These are phyloP conservation scores for Pachydiplax longipennis DNA, from an alignment of 2,888 invertebrate genomes.

Conservation along the genomic window DNA sequence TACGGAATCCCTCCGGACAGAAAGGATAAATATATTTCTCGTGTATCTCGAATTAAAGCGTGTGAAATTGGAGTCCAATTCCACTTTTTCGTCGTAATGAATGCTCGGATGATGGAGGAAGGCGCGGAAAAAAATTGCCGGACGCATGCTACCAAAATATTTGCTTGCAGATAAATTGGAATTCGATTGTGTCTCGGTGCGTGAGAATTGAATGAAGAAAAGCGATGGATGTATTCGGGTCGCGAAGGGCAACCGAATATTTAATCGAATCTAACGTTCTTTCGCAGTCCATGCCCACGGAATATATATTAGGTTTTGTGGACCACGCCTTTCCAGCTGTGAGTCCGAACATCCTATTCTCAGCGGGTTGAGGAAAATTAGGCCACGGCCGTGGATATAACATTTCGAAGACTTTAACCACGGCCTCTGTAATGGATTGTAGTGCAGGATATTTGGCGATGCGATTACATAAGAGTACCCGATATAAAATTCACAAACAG, in stretches of 20 bases:
- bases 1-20: neutral
- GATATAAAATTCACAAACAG: too few relatives aligned
- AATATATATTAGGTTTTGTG: neutral
- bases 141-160: neutral
- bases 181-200: neutral
- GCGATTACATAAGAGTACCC: too few relatives aligned
- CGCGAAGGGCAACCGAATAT: neutral
- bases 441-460: too few relatives aligned
- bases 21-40: neutral
- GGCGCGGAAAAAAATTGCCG: neutral
- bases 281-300: neutral
- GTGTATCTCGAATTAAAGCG: neutral
- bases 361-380: too few relatives aligned
- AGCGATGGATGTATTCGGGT: neutral
- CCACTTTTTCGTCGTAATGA: neutral
- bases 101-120: neutral
- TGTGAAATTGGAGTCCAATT: neutral
- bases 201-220: neutral
- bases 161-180: neutral
- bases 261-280: neutral
- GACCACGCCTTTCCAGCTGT: neutral
- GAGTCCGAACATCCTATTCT: too few relatives aligned
- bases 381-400: too few relatives aligned
- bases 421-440: too few relatives aligned
- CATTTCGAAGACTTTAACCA: too few relatives aligned